Evolutionary conservation across 2,888 invertebrate species (phyloP), one percentile per base, ranked within the genome.

Genomic region (Calameuta idolon): DNA sequence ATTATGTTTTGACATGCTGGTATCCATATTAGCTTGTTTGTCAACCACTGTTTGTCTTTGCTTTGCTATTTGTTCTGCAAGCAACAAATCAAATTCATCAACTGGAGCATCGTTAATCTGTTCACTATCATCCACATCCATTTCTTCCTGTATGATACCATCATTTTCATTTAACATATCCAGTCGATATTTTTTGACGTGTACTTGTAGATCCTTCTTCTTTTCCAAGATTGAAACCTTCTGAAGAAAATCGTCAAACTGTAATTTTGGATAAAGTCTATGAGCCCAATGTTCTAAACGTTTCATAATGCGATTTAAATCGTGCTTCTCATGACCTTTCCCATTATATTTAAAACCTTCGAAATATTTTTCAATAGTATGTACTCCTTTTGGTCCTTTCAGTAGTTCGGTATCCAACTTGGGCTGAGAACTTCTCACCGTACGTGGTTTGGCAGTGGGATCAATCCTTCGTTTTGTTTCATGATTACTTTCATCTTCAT

Each of bases 261-360:
- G 94, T 88, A 96, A 96, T 88, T 96, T 97, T 0, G 99, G 98
- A 92, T 96, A 98, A 83, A 99, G 92, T 75, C 98, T 93, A 91
- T 98, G 98, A 0, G 96, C 96, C 99, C 99, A 99, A 89, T 98
- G 97, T 87, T 98, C 97, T 77, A 98, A 90, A 79, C 95, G 95
- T 77, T 96, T 95, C 92, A 99, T 93, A 0, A 98, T 92, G 80
- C 94, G 91, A 85, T 96, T 94, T 69, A 99, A 92, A 92, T 99
- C 98, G 76, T 95, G 93, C 83, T 94, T 95, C 92, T 98, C 98
- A 89, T 96, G 93, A 0, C 97, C 96, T 91, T 95, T 96, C 81
- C 97, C 97, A 90, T 94, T 94, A 86, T 96, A 97, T 89, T 96
- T 96, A 23, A 98, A 95, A 85, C 96, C 95, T 87, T 96, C 94